phyloP scores from a whole-genome alignment of 2,888 invertebrate genomes.

The Galeopsomyia nigrocyanea region DNA sequence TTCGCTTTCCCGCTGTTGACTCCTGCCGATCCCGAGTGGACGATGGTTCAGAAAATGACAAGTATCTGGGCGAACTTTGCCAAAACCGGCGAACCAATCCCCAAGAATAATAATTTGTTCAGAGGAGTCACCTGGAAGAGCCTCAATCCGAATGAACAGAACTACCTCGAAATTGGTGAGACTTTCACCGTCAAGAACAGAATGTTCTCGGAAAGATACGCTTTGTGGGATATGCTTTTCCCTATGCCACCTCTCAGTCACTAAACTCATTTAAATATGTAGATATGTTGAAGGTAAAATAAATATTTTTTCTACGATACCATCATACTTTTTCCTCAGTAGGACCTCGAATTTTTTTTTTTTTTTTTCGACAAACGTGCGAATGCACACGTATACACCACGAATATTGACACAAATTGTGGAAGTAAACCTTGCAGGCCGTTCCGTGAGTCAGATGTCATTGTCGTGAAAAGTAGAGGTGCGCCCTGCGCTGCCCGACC shows the following conservation, averaged over 20 bases:
- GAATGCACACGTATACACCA: too few species aligned
- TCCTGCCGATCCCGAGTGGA: slow-evolving; percentile 67
- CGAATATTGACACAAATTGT: slow-evolving; percentile 59
- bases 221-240: slow-evolving; percentile 54
- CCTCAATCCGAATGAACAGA: slow-evolving; percentile 60
- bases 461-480: slow-evolving; percentile 17
- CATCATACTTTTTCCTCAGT: too few species aligned
- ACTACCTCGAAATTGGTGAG: slow-evolving; percentile 65
- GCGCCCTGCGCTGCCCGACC: slow-evolving; percentile 12
- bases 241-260: slow-evolving; percentile 42
- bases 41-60: slow-evolving; percentile 67
- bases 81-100: slow-evolving; percentile 69
- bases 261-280: not conserved
- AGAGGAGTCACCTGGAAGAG: slow-evolving; percentile 66
- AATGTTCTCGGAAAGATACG: slow-evolving; percentile 51
- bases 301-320: not conserved
- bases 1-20: slow-evolving; percentile 64
- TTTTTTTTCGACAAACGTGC: not conserved
- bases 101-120: slow-evolving; percentile 60
- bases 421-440: slow-evolving; percentile 58
- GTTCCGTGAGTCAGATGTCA: slow-evolving; percentile 12
- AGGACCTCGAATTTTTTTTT: not conserved
- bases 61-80: slow-evolving; percentile 53
- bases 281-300: not conserved
- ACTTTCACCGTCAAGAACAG: slow-evolving; percentile 45